Conservation (phyloP, 2,797 vertebrate genomes). For the Paramormyrops hopkinsi region DNA sequence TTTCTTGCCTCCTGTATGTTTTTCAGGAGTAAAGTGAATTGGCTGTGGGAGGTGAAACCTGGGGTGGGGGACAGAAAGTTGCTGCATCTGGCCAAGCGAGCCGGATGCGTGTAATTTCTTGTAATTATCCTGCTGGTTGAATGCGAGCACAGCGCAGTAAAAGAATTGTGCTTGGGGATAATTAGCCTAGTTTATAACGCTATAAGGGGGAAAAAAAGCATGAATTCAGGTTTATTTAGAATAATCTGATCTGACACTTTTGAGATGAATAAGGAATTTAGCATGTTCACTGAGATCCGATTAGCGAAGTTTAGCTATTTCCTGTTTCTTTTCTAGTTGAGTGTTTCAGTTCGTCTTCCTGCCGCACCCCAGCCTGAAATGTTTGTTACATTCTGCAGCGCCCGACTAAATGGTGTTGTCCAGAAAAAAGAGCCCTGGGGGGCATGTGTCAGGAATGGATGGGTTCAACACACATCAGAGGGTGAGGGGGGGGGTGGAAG, state of each 20-base stretch:
- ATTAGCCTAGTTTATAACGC: background rate
- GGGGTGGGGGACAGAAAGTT: background rate
- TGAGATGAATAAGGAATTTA: background rate
- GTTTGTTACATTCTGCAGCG: constrained; percentile 12
- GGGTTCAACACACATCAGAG: constrained; percentile 16
- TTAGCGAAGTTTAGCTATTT: background rate
- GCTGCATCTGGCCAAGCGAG: background rate
- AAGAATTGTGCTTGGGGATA: background rate
- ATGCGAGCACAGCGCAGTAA: background rate
- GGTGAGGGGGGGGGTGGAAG: background rate
- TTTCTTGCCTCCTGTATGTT: background rate
- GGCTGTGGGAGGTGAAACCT: background rate
- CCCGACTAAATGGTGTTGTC: background rate
- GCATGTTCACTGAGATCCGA: background rate
- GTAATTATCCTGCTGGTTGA: background rate
- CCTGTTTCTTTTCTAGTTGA: background rate
- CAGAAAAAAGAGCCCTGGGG: constrained; percentile 28
- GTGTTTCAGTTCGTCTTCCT: constrained; percentile 22
- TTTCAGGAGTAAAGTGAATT: background rate
- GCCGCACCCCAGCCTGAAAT: constrained; percentile 24
- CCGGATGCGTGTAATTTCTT: background rate
- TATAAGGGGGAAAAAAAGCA: background rate
- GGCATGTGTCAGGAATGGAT: constrained; percentile 20
- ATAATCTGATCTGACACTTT: background rate
- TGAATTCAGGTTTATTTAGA: constrained; percentile 9